Percentiles rank a stretch among this genome's conserved stretches.
Conservation (phyloP, 2,113 vertebrate species). For the Phycodurus eques region DNA sequence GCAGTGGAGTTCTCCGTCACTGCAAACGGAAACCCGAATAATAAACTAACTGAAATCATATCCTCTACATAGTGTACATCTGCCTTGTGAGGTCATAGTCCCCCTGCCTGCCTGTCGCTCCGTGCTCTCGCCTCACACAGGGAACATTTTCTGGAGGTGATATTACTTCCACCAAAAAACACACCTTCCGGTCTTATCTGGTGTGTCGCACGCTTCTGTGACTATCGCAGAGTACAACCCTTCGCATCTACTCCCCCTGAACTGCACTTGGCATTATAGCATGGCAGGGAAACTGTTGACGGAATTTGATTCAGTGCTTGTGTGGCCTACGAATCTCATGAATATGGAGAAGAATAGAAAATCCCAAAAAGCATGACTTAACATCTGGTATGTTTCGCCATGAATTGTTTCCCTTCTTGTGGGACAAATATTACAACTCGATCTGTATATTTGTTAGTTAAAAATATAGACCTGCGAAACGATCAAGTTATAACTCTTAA, state of each 20-base stretch:
- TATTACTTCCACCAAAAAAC: constrained; percentile 40
- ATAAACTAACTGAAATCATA: neutral
- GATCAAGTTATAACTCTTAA: neutral
- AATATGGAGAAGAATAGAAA: neutral
- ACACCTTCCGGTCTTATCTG: constrained; percentile 11
- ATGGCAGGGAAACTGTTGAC: constrained; percentile 18
- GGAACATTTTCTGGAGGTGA: constrained; percentile 28
- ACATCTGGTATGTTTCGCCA: neutral
- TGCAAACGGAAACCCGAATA: neutral
- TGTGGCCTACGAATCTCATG: neutral
- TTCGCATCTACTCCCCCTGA: constrained; percentile 13
- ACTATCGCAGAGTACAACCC: constrained; percentile 17
- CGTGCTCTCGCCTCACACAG: constrained; percentile 2
- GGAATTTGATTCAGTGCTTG: constrained; percentile 40
- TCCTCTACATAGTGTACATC: neutral
- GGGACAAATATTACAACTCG: neutral
- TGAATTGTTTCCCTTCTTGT: neutral
- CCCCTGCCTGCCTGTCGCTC: neutral
- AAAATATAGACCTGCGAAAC: neutral
- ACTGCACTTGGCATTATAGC: constrained; percentile 21
- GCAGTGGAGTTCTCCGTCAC: neutral
- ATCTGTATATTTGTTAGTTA: neutral
- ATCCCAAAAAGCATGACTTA: neutral
- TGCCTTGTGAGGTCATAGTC: neutral
- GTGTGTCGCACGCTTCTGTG: constrained; percentile 15